These are phyloP conservation scores for Neoascia interrupta DNA, from an alignment of 2,888 invertebrate genomes.

Conservation along the genomic window DNA sequence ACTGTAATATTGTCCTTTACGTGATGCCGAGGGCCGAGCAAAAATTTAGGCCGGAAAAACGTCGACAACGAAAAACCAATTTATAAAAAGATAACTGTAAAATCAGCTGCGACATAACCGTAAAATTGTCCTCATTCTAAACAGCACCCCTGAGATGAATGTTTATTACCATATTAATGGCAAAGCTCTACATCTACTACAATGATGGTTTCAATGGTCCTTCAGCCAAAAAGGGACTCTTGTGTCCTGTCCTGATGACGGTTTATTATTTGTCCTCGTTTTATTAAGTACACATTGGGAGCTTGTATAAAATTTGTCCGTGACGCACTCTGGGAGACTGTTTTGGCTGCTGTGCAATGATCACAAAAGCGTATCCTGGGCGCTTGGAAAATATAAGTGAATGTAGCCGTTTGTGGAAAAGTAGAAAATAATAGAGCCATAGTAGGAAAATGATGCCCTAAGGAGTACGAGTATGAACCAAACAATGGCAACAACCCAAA, in stretches of 20 bases:
- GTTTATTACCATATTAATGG: constrained; percentile 69
- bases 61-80: constrained; percentile 64
- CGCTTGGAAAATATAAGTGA: constrained; percentile 51
- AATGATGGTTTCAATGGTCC: neutral
- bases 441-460: neutral
- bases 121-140: constrained; percentile 68
- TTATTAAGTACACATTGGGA: neutral
- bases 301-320: neutral
- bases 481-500: constrained; percentile 42
- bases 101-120: constrained; percentile 69
- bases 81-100: constrained; percentile 68
- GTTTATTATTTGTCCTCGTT: neutral
- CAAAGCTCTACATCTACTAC: constrained; percentile 1
- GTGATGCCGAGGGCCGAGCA: no score
- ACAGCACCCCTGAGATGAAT: constrained; percentile 69
- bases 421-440: neutral
- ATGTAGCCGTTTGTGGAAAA: neutral
- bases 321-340: no score
- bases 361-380: no score
- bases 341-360: no score
- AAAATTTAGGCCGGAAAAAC: no score
- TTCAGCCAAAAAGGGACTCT: constrained; percentile 25
- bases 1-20: no score
- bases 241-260: constrained; percentile 11
- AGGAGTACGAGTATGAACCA: neutral